Conservation (phyloP, 2,797 vertebrate genomes). For the Falco berigora region DNA sequence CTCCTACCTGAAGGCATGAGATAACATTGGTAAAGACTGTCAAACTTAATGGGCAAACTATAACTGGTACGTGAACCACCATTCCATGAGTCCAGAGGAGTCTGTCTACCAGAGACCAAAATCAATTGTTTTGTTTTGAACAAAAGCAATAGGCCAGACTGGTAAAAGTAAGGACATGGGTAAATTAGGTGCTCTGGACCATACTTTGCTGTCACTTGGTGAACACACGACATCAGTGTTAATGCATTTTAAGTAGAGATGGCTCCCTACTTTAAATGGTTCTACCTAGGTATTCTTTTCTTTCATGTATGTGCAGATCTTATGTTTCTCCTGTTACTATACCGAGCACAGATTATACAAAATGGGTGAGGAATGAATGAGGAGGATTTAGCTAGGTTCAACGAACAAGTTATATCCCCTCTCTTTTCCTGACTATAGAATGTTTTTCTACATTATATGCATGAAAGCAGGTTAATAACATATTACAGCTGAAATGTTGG, state of each 20-base stretch:
- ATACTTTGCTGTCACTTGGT: constrained; percentile 28
- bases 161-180: not conserved
- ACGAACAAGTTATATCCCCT: constrained; percentile 7
- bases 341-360: constrained; percentile 33
- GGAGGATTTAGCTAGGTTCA: not conserved
- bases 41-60: not conserved
- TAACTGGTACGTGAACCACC: not conserved
- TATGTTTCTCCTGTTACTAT: constrained; percentile 2
- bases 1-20: not conserved
- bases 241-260: constrained; percentile 53
- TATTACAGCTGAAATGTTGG: not conserved
- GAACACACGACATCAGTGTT: constrained; percentile 1
- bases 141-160: not conserved
- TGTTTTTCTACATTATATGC: constrained; percentile 16
- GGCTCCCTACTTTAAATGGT: constrained; percentile 9
- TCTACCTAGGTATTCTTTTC: constrained; percentile 11
- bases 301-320: constrained; percentile 46
- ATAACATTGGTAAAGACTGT: not conserved
- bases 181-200: constrained; percentile 8
- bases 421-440: not conserved
- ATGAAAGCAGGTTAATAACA: not conserved
- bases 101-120: not conserved
- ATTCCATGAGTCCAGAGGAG: not conserved
- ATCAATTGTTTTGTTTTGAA: constrained; percentile 14
- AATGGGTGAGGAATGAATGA: not conserved